phyloP scores from a whole-genome alignment of 2,888 invertebrate genomes.

The Cartodere bifasciata region DNA sequence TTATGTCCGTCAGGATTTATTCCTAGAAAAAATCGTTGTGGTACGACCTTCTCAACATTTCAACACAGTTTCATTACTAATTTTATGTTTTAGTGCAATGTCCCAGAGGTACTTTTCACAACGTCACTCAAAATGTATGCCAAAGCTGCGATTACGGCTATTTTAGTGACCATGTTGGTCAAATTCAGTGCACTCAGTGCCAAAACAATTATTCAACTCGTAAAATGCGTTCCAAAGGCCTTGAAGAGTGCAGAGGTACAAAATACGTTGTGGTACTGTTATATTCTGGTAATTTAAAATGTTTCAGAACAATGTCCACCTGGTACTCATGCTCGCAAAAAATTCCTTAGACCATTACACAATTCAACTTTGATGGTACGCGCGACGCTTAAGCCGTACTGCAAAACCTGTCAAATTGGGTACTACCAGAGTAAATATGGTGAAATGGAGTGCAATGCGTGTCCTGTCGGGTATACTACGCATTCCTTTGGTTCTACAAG shows the following conservation, averaged over 20 bases:
- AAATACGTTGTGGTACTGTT: neutral
- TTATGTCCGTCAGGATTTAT: constrained; percentile 43
- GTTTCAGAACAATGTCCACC: constrained; percentile 42
- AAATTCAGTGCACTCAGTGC: constrained; percentile 42
- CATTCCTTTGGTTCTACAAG: constrained; percentile 29
- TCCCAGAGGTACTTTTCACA: constrained; percentile 50
- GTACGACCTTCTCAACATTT: constrained; percentile 27
- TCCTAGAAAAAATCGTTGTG: constrained; percentile 40
- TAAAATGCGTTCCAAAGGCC: constrained; percentile 34
- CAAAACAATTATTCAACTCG: constrained; percentile 45
- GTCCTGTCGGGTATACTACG: constrained; percentile 43
- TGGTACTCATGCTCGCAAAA: constrained; percentile 37
- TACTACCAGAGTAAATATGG: constrained; percentile 48
- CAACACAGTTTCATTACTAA: constrained; percentile 3
- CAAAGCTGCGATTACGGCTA: constrained; percentile 45
- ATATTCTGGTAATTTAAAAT: constrained; percentile 3
- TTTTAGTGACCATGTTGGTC: constrained; percentile 45
- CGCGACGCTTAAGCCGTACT: constrained; percentile 41
- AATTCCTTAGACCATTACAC: constrained; percentile 22
- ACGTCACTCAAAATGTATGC: constrained; percentile 40
- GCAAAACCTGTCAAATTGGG: constrained; percentile 44
- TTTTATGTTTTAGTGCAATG: constrained; percentile 40
- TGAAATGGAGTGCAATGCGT: constrained; percentile 41
- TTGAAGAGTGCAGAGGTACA: constrained; percentile 46
- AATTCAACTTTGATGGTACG: constrained; percentile 23